Base-by-base conservation (phyloP, 2,797 vertebrate species). In the Phyllotis vaccarum region DNA sequence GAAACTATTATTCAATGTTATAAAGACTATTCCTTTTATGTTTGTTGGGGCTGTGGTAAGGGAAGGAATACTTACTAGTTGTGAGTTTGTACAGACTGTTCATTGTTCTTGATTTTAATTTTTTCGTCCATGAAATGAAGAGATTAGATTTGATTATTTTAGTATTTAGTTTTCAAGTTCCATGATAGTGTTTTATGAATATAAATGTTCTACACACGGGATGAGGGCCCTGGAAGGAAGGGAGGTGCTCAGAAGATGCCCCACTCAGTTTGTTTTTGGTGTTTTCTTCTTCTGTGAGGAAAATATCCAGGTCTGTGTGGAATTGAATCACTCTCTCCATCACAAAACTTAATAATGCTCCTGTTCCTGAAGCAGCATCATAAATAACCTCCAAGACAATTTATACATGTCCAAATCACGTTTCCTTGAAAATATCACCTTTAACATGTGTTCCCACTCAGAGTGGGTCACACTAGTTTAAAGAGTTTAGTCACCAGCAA, bases 81-180 rank as follows among this genome's bases (percentile, higher is more conserved):
- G 27, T 93, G 83, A 89, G 12, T 64, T 76, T 89, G 52, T 58
- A 78, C 16, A 94, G 34, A 83, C 81, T 27, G 78, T 12, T 90
- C 31, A 72, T 3, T 92, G 24, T 94, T 92, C 74, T 64, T 19
- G 46, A 16, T 21, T 89, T 79, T 37, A 89, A 60, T 97, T 94
- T 92, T 96, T 64, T 95, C n/a, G 81, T 82, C 29, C 96, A 49
- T 83, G 46, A 97, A 94, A 83, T 83, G 46, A 95, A 37, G 64
- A 72, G 37, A 82, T 91, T 93, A 37, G 46, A 78, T 89, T 88
- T 81, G 56, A 82, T 86, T 93, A 85, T 75, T 79, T 75, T 79
- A 83, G 1, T 80, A 75, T 86, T 37, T 76, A 22, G 62, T 72
- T 80, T 90, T 96, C 78, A 86, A 91, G 90, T 89, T 86, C 62